These are phyloP conservation scores for Sarcoramphus papa DNA, from an alignment of 2,797 vertebrate genomes.

Conservation along the genomic window DNA sequence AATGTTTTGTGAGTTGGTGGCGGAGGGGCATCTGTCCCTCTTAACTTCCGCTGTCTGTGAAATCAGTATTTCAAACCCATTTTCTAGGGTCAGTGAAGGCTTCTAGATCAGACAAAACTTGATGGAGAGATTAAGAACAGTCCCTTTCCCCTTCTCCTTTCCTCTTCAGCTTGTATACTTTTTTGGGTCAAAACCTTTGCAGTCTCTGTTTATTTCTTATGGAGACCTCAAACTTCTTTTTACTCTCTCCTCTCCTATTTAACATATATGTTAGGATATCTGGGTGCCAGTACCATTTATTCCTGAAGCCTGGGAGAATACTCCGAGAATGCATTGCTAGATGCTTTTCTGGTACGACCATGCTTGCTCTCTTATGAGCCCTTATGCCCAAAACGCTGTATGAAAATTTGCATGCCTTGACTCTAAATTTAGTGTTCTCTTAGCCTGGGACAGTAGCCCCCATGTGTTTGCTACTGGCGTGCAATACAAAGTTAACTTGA, in stretches of 20 bases:
- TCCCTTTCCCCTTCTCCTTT: neutral
- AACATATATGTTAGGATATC: neutral
- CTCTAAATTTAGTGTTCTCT: neutral
- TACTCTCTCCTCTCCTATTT: neutral
- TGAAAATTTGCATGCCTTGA: neutral
- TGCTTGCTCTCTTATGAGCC: neutral
- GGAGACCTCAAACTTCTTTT: neutral
- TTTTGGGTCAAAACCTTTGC: neutral
- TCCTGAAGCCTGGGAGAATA: neutral
- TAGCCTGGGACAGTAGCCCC: neutral
- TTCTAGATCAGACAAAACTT: neutral
- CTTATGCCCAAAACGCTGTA: neutral
- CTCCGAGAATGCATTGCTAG: neutral
- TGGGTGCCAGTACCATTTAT: neutral
- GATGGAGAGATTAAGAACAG: neutral
- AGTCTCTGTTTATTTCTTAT: neutral
- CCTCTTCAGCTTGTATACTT: neutral
- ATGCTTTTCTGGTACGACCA: neutral
- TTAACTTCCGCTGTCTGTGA: neutral
- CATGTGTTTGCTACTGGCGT: rapidly evolving
- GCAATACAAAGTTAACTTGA: neutral
- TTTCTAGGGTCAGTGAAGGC: neutral
- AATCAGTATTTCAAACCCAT: neutral
- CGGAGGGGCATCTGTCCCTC: neutral
- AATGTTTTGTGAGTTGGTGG: neutral